Conservation (phyloP, 2,113 vertebrate genomes). For the Lucifuga dentata region DNA sequence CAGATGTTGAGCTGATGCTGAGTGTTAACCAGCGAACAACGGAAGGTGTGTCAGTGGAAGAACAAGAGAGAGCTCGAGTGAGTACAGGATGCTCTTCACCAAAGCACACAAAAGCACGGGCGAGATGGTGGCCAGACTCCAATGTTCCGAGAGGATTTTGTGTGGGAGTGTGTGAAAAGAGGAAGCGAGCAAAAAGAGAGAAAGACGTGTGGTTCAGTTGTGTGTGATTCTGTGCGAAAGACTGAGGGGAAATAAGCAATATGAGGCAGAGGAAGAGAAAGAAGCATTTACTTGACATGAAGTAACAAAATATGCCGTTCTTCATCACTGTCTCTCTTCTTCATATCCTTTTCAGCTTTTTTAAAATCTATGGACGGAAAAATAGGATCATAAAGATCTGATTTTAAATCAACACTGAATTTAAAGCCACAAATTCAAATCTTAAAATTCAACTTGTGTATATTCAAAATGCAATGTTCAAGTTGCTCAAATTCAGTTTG, state of each 20-base stretch:
- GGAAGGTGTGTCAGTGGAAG: too few species aligned
- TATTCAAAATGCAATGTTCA: too few species aligned
- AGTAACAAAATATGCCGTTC: slow-evolving; percentile 31
- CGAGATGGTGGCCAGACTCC: slow-evolving; percentile 75
- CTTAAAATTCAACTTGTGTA: too few species aligned
- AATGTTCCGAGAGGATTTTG: slow-evolving; percentile 75
- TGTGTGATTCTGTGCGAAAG: neutral
- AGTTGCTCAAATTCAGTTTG: too few species aligned
- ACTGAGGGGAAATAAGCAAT: slow-evolving; percentile 27
- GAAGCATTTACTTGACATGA: slow-evolving; percentile 37
- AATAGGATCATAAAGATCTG: too few species aligned
- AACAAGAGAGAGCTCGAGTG: slow-evolving; percentile 22
- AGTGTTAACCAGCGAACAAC: slow-evolving; percentile 2
- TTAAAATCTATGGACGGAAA: too few species aligned
- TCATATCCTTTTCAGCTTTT: slow-evolving; percentile 9
- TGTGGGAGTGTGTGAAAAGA: slow-evolving; percentile 78
- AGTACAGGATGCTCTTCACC: slow-evolving; percentile 45
- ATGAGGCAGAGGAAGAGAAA: slow-evolving; percentile 31
- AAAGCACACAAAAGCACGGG: slow-evolving; percentile 54
- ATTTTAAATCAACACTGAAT: too few species aligned
- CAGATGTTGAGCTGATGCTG: slow-evolving; percentile 36
- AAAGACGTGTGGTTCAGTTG: slow-evolving; percentile 19
- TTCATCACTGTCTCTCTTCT: slow-evolving; percentile 17
- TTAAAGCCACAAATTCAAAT: too few species aligned
- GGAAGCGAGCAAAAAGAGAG: slow-evolving; percentile 57